Percentiles rank a stretch among this genome's conserved stretches.
These are phyloP conservation scores for Drosophila pectinifera DNA, from an alignment of 1,140 invertebrate genomes.

Conservation along the genomic window DNA sequence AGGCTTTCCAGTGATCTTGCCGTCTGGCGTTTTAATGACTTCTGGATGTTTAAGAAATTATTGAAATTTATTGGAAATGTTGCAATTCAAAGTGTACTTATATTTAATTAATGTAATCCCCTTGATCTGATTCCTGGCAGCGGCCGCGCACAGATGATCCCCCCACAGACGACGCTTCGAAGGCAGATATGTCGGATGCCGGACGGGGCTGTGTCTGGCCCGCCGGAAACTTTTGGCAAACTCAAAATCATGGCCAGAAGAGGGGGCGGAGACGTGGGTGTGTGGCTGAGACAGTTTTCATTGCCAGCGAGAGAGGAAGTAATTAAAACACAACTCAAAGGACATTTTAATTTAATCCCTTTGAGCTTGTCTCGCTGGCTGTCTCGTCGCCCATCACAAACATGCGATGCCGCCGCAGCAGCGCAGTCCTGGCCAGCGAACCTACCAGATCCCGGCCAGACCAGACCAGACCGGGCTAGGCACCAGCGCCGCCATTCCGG, in stretches of 20 bases:
- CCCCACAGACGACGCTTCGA: constrained; percentile 1
- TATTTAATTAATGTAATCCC: constrained; percentile 2
- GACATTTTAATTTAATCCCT: constrained; percentile 83
- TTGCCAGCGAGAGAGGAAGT: constrained; percentile 71
- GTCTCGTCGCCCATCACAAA: constrained; percentile 81
- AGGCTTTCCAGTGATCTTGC: neutral
- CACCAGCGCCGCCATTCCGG: constrained; percentile 7
- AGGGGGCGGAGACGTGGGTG: neutral
- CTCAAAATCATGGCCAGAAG: constrained; percentile 27
- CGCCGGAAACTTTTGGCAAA: constrained; percentile 45
- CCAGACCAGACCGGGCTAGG: neutral
- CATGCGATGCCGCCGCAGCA: constrained; percentile 54
- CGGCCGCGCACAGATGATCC: constrained; percentile 2
- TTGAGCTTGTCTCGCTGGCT: constrained; percentile 80
- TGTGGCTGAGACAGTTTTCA: constrained; percentile 45
- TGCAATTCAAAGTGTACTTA: neutral
- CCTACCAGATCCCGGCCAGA: constrained; percentile 14
- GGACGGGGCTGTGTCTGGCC: too few relatives aligned
- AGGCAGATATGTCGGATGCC: constrained; percentile 4
- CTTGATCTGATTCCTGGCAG: constrained; percentile 6
- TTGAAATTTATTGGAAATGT: neutral
- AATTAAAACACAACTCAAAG: constrained; percentile 83
- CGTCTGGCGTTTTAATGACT: constrained; percentile 4
- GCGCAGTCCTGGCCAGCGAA: constrained; percentile 26
- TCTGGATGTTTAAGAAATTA: neutral